Conservation (phyloP, 1,140 invertebrate genomes). For the Trialeurodes vaporariorum region DNA sequence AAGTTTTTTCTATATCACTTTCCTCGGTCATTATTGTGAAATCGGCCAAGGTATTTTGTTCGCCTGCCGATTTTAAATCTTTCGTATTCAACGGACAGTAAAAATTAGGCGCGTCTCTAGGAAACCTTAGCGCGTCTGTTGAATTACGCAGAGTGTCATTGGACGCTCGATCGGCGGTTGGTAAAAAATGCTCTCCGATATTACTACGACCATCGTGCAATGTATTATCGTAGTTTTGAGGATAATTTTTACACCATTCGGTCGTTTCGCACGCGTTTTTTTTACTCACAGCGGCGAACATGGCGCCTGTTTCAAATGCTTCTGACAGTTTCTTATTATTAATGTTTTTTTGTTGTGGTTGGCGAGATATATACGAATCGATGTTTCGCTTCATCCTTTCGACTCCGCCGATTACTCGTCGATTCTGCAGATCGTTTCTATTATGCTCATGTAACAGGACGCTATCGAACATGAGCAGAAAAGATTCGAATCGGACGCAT, state of each 20-base stretch:
- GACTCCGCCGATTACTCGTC: neutral
- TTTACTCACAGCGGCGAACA: neutral
- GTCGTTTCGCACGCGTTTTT: neutral
- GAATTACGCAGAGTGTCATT: neutral
- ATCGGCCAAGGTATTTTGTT: neutral
- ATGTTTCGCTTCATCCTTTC: neutral
- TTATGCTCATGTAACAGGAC: neutral
- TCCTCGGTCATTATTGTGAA: neutral
- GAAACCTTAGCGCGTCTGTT: neutral
- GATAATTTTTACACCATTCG: neutral
- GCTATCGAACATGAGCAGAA: neutral
- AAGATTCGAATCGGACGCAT: neutral
- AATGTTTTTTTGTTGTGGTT: neutral
- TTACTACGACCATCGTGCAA: neutral
- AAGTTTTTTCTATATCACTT: neutral
- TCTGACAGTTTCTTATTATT: neutral
- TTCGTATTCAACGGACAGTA: neutral
- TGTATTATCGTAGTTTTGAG: neutral
- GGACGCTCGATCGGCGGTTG: neutral
- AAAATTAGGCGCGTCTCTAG: neutral
- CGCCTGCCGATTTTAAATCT: neutral
- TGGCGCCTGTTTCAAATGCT: neutral
- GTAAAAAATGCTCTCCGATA: neutral
- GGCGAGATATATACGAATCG: neutral
- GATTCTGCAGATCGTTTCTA: neutral